Conservation (phyloP, 2,888 invertebrate genomes). For the Tachina grossa region DNA sequence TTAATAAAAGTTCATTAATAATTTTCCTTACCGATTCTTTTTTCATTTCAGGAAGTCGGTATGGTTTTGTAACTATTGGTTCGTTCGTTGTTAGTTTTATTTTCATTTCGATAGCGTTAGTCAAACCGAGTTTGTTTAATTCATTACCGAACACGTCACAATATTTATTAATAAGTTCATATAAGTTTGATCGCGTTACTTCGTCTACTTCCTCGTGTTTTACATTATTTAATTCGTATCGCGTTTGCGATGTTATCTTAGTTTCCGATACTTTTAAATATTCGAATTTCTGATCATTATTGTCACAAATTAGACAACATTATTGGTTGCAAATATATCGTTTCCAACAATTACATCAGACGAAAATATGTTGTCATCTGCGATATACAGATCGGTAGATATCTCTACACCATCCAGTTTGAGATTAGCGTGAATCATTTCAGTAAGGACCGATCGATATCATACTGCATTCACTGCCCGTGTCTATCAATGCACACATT, state of each 20-base stretch:
- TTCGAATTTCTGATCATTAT: background rate
- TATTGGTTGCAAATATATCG: slow-evolving; percentile 43
- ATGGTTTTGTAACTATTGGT: no score
- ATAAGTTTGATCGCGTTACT: background rate
- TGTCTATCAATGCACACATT: no score
- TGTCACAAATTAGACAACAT: background rate
- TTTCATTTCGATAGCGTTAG: no score
- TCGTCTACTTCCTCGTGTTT: slow-evolving; percentile 1
- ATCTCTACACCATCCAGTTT: slow-evolving; percentile 45
- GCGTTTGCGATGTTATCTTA: background rate
- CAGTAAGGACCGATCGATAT: slow-evolving; percentile 14
- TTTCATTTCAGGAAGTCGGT: no score
- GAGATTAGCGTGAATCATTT: slow-evolving; percentile 41
- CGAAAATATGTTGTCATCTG: slow-evolving; percentile 53
- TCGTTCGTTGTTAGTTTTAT: no score
- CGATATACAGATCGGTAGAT: slow-evolving; percentile 35
- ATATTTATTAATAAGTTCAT: slow-evolving; percentile 40
- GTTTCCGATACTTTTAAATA: background rate
- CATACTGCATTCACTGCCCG: no score
- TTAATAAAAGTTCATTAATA: no score
- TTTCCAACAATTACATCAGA: slow-evolving; percentile 59
- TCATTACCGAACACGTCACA: background rate
- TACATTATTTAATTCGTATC: background rate
- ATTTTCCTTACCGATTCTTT: no score
- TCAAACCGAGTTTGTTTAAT: no score